Percentiles rank a stretch among this genome's conserved stretches.
phyloP scores from a whole-genome alignment of 2,888 invertebrate genomes.

The Sphecodes monilicornis region DNA sequence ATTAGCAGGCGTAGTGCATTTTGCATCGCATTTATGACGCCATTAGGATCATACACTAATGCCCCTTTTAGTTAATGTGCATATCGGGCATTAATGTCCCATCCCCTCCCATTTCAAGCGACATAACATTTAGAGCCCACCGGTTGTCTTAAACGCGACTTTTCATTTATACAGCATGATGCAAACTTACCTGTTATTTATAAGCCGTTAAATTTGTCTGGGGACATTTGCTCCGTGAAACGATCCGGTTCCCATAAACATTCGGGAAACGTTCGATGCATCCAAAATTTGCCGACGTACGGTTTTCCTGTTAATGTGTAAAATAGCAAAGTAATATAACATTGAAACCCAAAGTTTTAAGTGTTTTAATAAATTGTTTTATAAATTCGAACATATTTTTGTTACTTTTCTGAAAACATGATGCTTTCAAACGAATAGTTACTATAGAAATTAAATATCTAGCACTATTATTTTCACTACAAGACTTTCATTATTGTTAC shows the following conservation, averaged over 20 bases:
- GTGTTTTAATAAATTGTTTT: no score
- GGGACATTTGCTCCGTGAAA: background rate
- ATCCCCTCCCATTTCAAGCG: background rate
- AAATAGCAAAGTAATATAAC: background rate
- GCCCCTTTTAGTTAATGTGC: constrained; percentile 28
- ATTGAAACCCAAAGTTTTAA: no score
- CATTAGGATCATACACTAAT: constrained; percentile 40
- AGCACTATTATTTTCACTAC: no score
- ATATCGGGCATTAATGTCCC: constrained; percentile 33
- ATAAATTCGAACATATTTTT: no score
- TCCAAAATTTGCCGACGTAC: background rate
- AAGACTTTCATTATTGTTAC: no score
- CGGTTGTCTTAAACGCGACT: constrained; percentile 6
- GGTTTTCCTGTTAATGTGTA: background rate
- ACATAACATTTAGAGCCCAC: background rate
- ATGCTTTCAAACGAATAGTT: no score
- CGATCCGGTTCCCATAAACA: background rate
- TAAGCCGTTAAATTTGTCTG: background rate
- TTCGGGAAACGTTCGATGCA: background rate
- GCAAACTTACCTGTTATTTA: background rate
- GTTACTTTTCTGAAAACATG: no score
- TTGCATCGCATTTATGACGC: constrained; percentile 24
- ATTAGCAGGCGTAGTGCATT: constrained; percentile 1
- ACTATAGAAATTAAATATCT: no score
- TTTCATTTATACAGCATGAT: background rate